Base-by-base conservation (phyloP, 2,888 invertebrate genomes). In the Tenthredo amoena region DNA sequence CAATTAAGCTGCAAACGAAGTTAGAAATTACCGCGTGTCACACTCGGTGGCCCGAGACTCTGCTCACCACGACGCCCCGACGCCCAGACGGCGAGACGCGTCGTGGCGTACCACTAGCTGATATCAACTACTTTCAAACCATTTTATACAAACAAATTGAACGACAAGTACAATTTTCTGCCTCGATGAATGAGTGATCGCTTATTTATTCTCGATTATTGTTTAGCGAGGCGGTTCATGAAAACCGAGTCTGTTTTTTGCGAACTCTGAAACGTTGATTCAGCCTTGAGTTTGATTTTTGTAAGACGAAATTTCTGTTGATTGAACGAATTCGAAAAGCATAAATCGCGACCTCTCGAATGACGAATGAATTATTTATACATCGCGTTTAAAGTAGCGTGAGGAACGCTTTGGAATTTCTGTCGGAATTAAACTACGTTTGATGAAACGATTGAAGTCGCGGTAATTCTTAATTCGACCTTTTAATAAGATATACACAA, bases 51-150 rank as follows among this genome's bases (percentile, higher is more conserved):
- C 79, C 55, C 55, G 55, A 47, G 47, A 76, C 47, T 76, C 26
- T 34, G 43, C 18, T 50, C 50, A 55, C 34, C 55, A 50, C 77
- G 77, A 77, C 77, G 77, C 55, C 50, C 77, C 50, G 50, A 77
- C 77, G 77, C 55, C 77, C 9, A 77, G 77, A 77, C 77, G 47
- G 50, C 77, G 31, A 77, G 77, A 77, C 77, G 50, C 77, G 55
- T 77, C 77, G 55, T 55, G 72, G 72, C 71, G 34, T 18, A 71
- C 71, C 71, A 71, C 71, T 18, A 37, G n/a, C 71, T 37, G 71
- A 71, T 71, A 34, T n/a, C 31, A 71, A 71, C 71, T 71, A 71
- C 37, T 71, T 71, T 37, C 7, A 5, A 74, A 34, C 15, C 34
- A 68, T 68, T 68, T 62, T 68, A 68, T 31, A 15, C 18, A 31